Evolutionary conservation across 35 echinoderm and acorn worm genomes (phyloP).

Genomic region (Patiria miniata): DNA sequence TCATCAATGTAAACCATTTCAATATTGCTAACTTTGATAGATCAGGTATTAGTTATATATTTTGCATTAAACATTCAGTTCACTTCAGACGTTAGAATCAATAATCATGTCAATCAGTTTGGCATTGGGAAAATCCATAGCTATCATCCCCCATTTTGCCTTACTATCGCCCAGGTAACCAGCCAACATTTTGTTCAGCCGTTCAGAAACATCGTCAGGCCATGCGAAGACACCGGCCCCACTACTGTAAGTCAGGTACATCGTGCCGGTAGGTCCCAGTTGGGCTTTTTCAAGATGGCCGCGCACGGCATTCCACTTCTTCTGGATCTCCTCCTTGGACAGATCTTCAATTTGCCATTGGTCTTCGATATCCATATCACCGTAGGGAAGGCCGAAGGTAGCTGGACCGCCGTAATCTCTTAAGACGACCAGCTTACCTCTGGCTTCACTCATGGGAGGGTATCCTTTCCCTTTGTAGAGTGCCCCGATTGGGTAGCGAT

Average conservation of each 20-base stretch:
- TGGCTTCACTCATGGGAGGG: background rate
- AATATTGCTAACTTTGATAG: too few relatives aligned
- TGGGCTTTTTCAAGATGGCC: background rate
- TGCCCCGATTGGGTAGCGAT: background rate
- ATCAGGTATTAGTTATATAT: too few relatives aligned
- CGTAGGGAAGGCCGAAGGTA: background rate
- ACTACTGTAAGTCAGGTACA: background rate
- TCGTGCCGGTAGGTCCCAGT: background rate
- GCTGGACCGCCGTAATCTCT: background rate
- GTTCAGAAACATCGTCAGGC: background rate
- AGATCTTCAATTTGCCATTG: background rate
- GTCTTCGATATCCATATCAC: slow-evolving; percentile 15
- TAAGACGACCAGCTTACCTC: slow-evolving; percentile 14
- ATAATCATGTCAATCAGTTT: background rate
- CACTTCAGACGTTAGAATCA: background rate
- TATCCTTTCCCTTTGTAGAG: background rate
- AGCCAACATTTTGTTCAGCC: background rate
- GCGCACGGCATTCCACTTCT: background rate
- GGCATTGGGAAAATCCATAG: background rate
- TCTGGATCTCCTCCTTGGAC: background rate
- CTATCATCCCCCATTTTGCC: background rate
- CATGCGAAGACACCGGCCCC: background rate
- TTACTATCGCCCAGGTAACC: background rate
- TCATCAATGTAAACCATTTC: too few relatives aligned
- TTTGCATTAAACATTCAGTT: too few relatives aligned